Conservation (phyloP, 2,113 vertebrate genomes). For the Sapajus apella region DNA sequence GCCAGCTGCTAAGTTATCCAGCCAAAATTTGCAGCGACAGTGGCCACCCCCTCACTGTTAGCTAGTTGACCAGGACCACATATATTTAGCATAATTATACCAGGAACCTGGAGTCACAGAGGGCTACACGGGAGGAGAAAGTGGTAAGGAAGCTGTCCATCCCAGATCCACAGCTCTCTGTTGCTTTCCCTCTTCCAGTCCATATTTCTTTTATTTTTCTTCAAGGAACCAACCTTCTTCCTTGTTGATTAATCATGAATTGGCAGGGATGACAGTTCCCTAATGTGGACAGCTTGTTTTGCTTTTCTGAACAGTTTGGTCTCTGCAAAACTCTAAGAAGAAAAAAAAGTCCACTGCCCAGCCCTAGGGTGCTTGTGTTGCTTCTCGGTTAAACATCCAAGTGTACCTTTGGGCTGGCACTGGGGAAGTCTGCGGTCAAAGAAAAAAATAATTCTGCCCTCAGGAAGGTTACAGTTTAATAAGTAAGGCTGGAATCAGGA, state of each 20-base stretch:
- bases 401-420: background rate
- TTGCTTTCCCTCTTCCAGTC: background rate
- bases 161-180: background rate
- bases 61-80: background rate
- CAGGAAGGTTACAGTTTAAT: background rate
- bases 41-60: background rate
- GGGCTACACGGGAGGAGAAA: background rate
- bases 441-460: background rate
- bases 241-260: background rate
- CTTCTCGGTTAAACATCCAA: conserved; percentile 26
- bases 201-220: background rate
- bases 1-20: background rate
- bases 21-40: background rate
- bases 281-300: conserved; percentile 24
- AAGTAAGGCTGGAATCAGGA: background rate
- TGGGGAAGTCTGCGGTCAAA: background rate
- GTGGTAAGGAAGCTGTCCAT: background rate
- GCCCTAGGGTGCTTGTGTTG: background rate
- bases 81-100: background rate
- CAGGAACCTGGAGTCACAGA: background rate
- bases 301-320: conserved; percentile 19
- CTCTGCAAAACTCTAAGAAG: conserved; percentile 13
- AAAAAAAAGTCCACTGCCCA: background rate
- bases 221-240: background rate
- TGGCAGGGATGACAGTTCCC: background rate